Base-by-base conservation (phyloP, 2,888 invertebrate species). In the Lomographa bimaculata region DNA sequence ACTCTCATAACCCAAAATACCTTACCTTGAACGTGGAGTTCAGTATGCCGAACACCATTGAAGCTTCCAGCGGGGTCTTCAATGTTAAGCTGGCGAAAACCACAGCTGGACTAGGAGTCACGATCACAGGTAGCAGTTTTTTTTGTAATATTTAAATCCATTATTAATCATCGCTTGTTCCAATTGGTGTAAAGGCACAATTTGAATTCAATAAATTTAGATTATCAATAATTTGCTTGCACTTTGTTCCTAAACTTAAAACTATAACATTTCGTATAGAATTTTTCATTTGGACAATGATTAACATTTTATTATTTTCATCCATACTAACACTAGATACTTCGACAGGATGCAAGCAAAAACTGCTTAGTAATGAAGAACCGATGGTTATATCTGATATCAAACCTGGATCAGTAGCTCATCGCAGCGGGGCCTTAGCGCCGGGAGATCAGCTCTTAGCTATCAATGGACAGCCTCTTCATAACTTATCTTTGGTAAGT, bases 1-100 rank as follows among this genome's bases (percentile, higher is more conserved):
- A 92, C 58, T 81, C 90, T 1, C 90, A 89, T 36, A 90, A 84
- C 6, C 89, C 85, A 4, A 91, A 92, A 56, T 93, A 94, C 84
- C 90, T 97, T 20, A 94, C 94, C 24, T 73, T 98, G 21, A 94
- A 95, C 57, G 92, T 96, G 1, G 97, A 97, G 71, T 97, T 97
- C 76, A 96, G 96, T 80, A 96, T 97, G 75, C 95, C 96, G 5
- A 97, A 97, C 54, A 93, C 96, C 0, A 96, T 97, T 24, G 95
- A 97, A 50, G 97, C 97, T 1, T 94, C 96, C 2, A 95, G 96
- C 57, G 97, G 97, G 0, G 94, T 97, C 0, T 98, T 97, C 69
- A 95, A 94, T 49, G 97, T 98, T 0, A 96, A 97, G 75, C 89
- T 98, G 30, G 94, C 96, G 2, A 93, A 94, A 57, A 93, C 92